phyloP scores from a whole-genome alignment of 2,888 invertebrate species.

The Linyphia triangularis region DNA sequence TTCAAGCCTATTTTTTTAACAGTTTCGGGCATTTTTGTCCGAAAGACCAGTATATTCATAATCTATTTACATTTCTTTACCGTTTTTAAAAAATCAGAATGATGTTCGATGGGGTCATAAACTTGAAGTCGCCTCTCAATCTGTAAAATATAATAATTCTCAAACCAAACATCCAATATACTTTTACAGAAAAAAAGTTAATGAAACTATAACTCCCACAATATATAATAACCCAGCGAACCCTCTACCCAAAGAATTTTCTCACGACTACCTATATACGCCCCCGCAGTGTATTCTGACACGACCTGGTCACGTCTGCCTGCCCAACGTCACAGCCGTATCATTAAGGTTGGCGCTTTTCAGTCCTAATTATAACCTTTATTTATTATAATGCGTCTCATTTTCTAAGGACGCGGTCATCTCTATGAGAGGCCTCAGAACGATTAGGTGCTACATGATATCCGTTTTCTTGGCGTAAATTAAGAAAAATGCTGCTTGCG shows the following conservation, averaged over 20 bases:
- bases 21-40: too few species aligned
- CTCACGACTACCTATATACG: conserved; percentile 41
- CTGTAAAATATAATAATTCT: too few species aligned
- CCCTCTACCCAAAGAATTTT: background rate
- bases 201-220: background rate
- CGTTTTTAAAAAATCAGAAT: too few species aligned
- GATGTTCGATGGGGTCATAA: too few species aligned
- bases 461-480: conserved; percentile 41
- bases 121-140: too few species aligned
- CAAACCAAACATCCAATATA: too few species aligned
- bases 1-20: too few species aligned
- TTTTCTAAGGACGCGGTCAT: conserved; percentile 39
- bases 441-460: conserved; percentile 36
- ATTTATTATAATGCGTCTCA: conserved; percentile 54
- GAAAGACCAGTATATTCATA: too few species aligned
- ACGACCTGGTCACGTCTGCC: conserved; percentile 32
- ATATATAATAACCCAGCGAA: background rate
- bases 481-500: conserved; percentile 33
- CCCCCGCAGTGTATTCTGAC: conserved; percentile 52
- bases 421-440: conserved; percentile 42
- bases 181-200: too few species aligned
- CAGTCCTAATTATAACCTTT: conserved; percentile 61
- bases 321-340: conserved; percentile 4
- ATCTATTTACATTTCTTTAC: too few species aligned
- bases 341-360: conserved; percentile 40